A percentile compares a stretch with the other conserved stretches of the same genome.
phyloP scores from a whole-genome alignment of 2,888 invertebrate genomes.

The Pseudococcus viburni region DNA sequence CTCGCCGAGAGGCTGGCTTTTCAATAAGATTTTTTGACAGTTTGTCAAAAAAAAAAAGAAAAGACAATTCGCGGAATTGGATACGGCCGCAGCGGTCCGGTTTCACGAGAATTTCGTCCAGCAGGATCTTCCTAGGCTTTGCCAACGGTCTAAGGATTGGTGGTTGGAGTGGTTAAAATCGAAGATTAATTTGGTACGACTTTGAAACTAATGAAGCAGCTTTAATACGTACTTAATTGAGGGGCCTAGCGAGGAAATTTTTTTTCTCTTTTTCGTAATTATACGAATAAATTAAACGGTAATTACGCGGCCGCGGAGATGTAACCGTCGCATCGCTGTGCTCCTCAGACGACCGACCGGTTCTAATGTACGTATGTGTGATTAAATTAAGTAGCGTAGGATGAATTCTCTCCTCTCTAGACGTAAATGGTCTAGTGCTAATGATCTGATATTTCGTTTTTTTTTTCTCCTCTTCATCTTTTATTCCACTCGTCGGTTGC shows the following conservation, averaged over 20 bases:
- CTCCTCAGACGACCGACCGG: slow-evolving; percentile 54
- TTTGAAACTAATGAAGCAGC: slow-evolving; percentile 38
- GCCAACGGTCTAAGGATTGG: neutral
- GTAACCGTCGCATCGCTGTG: neutral
- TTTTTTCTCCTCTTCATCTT: neutral
- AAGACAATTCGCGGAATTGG: slow-evolving; percentile 38
- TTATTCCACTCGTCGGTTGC: neutral
- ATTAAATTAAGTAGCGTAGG: slow-evolving; percentile 66
- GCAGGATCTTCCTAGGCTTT: neutral
- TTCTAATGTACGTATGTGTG: slow-evolving; percentile 62
- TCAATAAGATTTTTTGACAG: slow-evolving; percentile 37
- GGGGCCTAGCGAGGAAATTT: slow-evolving; percentile 49
- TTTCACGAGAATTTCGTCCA: slow-evolving; percentile 26
- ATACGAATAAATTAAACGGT: slow-evolving; percentile 66
- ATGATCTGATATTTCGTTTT: slow-evolving; percentile 65
- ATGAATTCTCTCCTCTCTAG: slow-evolving; percentile 59
- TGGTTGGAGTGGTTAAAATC: neutral
- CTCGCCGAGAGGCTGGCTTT: neutral
- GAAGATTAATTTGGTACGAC: slow-evolving; percentile 19
- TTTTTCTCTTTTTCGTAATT: slow-evolving; percentile 57
- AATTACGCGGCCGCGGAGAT: slow-evolving; percentile 55
- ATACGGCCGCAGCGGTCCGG: neutral
- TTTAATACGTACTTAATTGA: slow-evolving; percentile 56
- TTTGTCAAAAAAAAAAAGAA: slow-evolving; percentile 19
- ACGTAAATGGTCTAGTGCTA: slow-evolving; percentile 66